Evolutionary conservation across 2,113 vertebrate genomes (phyloP), one percentile per base, ranked within the genome.

Genomic region (Columba livia): DNA sequence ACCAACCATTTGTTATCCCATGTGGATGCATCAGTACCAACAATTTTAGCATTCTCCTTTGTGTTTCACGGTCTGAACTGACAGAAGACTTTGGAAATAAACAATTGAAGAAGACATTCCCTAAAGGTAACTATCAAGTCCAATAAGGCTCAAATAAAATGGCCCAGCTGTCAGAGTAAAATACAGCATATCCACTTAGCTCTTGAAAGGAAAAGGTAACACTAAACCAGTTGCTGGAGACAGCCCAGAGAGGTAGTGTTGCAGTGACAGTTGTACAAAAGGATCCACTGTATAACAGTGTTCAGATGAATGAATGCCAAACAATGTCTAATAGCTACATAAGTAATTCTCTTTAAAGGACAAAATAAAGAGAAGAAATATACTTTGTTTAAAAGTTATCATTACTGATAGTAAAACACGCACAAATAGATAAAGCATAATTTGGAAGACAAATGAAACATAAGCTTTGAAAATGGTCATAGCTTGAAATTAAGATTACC

Each of bases 131-230:
- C 97, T 94, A 98, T 98, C 98, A 98, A 97, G 93, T 96, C 87
- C 96, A 98, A 98, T 98, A 98, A 98, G 97, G 83, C 96, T 98
- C 97, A 97, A 98, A 94, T 95, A 93, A 98, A 98, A 98, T 90
- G 91, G 94, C 89, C 91, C 79, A 94, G 95, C 97, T 98, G 97
- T 98, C 98, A 98, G 92, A 94, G 83, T 96, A 97, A 98, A 98
- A 98, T 98, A 97, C 90, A 70, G 77, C 81, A 94, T 96, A 97
- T 96, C 96, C 97, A 97, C 96, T 98, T 97, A 95, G 81, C 91
- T 97, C 95, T 97, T 97, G 95, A 96, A 96, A 96, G 95, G 89
- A 92, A 97, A 97, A 98, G 97, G 91, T 94, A 94, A 94, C 91
- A 92, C 93, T 97, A 98, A 47, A 97, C 98, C 95, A 97, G 96